Evolutionary conservation across 2,797 vertebrate species (phyloP).

Genomic region (Australoheros facetus): DNA sequence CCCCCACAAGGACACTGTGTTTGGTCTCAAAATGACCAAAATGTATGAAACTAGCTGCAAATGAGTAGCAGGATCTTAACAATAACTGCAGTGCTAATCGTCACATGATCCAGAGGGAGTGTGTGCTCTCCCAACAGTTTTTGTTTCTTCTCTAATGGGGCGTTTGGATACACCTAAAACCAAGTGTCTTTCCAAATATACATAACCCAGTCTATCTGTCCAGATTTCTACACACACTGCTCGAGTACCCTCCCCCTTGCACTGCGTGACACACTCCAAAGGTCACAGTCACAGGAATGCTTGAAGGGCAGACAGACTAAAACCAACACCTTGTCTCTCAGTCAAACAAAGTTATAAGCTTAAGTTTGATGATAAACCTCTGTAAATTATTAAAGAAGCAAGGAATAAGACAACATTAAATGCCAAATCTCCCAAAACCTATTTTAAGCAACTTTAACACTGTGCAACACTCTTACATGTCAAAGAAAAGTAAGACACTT

Average conservation of each 20-base stretch:
- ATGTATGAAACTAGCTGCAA: neutral
- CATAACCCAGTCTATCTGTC: slow-evolving; percentile 59
- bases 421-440: neutral
- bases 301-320: slow-evolving; percentile 83
- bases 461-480: neutral
- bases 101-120: neutral
- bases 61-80: neutral
- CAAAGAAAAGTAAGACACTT: neutral
- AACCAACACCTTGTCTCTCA: slow-evolving; percentile 74
- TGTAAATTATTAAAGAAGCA: slow-evolving; percentile 60
- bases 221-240: slow-evolving; percentile 67
- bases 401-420: neutral
- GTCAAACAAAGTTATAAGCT: slow-evolving; percentile 58
- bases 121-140: neutral
- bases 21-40: neutral
- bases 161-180: neutral
- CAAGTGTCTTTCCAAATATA: slow-evolving; percentile 36
- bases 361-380: slow-evolving; percentile 65
- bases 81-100: neutral
- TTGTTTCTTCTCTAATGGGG: neutral
- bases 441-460: slow-evolving; percentile 13
- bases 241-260: slow-evolving; percentile 71
- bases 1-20: neutral
- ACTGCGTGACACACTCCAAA: slow-evolving; percentile 83
- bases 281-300: slow-evolving; percentile 85